Evolutionary conservation across 2,888 invertebrate species (phyloP).

Genomic region (Seira musarum): DNA sequence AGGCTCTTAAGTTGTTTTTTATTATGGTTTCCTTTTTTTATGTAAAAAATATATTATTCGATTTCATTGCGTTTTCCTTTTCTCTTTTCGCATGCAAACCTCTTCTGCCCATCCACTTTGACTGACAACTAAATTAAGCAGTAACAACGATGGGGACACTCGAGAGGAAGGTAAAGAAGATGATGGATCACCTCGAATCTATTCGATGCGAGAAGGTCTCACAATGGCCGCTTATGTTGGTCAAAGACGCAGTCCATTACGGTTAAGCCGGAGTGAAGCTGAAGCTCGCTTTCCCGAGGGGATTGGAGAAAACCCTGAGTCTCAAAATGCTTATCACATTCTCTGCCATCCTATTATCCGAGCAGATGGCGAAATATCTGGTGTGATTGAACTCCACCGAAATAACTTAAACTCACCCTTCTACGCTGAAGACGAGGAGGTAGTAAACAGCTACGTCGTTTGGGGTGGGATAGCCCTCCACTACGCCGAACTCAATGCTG

Average conservation of each 20-base stretch:
- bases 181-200: constrained; percentile 5
- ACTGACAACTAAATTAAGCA: too few relatives aligned
- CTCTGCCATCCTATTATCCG: constrained; percentile 78
- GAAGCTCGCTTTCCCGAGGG: constrained; percentile 75
- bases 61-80: too few relatives aligned
- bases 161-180: background rate
- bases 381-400: constrained; percentile 82
- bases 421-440: constrained; percentile 82
- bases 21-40: too few relatives aligned
- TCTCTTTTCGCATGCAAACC: too few relatives aligned
- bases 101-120: too few relatives aligned
- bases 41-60: too few relatives aligned
- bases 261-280: constrained; percentile 73
- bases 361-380: constrained; percentile 78
- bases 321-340: constrained; percentile 68
- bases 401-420: constrained; percentile 72
- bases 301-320: constrained; percentile 43
- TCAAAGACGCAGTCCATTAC: constrained; percentile 73
- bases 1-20: too few relatives aligned
- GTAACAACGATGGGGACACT: constrained; percentile 1
- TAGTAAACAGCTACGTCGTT: constrained; percentile 78
- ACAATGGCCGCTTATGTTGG: constrained; percentile 72
- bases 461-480: constrained; percentile 83
- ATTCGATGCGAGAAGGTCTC: constrained; percentile 67
- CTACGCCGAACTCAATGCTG: constrained; percentile 80